Conservation (phyloP, 2,113 vertebrate genomes). For the Cheirogaleus medius region DNA sequence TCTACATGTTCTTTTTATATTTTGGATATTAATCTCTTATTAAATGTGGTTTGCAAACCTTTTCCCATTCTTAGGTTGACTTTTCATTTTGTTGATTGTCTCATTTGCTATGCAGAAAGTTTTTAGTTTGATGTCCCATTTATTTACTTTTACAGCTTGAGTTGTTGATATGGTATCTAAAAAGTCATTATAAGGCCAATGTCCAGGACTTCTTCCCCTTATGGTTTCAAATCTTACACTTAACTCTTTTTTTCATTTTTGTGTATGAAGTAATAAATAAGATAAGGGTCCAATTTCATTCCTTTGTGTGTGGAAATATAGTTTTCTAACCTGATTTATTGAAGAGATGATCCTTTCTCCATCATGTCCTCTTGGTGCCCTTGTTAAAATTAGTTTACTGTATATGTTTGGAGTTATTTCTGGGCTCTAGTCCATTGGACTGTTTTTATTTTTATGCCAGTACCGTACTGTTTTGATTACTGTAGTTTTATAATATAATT, state of each 20-base stretch:
- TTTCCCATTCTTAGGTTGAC: background rate
- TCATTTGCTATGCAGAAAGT: background rate
- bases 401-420: background rate
- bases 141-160: background rate
- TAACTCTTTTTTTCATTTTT: background rate
- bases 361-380: background rate
- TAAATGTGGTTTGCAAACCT: background rate
- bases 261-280: background rate
- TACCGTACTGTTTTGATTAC: background rate
- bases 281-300: background rate
- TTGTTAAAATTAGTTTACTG: background rate
- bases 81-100: background rate
- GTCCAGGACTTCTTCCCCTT: background rate
- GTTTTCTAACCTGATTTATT: background rate
- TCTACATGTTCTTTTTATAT: no score
- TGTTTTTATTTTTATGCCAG: background rate
- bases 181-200: background rate
- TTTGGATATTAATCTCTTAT: no score
- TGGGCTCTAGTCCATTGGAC: background rate
- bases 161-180: background rate
- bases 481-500: background rate
- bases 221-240: background rate
- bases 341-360: background rate
- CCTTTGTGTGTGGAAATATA: background rate
- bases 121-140: background rate